Conservation (phyloP, 2,888 invertebrate species). For the Apomyelois bistriatella region DNA sequence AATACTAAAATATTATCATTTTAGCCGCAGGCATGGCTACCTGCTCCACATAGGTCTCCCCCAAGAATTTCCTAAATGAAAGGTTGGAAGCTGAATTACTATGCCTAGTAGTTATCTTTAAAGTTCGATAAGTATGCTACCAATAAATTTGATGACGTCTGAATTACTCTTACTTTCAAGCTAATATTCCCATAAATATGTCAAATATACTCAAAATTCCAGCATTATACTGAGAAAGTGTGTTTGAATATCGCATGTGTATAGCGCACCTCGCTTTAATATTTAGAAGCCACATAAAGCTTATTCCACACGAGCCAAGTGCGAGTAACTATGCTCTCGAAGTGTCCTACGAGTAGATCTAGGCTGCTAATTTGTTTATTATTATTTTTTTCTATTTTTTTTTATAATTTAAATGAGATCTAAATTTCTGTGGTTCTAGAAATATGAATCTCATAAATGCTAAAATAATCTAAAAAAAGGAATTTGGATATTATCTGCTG, state of each 20-base stretch:
- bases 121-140: not conserved
- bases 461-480: too few species aligned
- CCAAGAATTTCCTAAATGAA: too few species aligned
- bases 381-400: too few species aligned
- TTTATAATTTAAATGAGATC: too few species aligned
- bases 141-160: not conserved
- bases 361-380: too few species aligned
- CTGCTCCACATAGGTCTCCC: too few species aligned
- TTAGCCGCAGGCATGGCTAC: too few species aligned
- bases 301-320: not conserved
- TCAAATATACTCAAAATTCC: not conserved
- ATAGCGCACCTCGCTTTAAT: slow-evolving; percentile 30
- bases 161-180: not conserved
- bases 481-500: too few species aligned
- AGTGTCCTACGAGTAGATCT: not conserved
- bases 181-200: slow-evolving; percentile 1
- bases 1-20: too few species aligned
- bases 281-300: slow-evolving; percentile 39
- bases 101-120: not conserved
- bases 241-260: slow-evolving; percentile 27
- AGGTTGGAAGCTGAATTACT: too few species aligned
- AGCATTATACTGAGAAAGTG: slow-evolving; percentile 9
- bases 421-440: too few species aligned
- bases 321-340: not conserved
- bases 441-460: too few species aligned